These are phyloP conservation scores for Falco columbarius DNA, from an alignment of 2,797 vertebrate species.

Conservation along the genomic window DNA sequence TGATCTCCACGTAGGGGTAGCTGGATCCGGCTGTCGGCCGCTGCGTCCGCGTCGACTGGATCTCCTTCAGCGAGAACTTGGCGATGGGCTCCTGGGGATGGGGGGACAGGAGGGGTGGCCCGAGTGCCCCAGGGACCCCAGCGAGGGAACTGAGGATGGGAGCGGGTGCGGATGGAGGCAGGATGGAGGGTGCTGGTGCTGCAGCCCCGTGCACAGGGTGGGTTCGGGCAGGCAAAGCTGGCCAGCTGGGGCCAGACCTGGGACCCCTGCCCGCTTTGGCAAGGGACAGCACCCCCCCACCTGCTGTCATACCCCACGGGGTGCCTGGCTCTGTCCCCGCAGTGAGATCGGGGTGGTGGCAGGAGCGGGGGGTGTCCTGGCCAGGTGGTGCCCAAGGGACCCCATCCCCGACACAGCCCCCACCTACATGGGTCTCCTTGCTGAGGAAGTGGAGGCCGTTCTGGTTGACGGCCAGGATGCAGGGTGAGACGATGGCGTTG, in stretches of 20 bases:
- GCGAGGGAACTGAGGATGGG: rapidly evolving
- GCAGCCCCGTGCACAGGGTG: background rate
- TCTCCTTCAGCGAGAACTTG: conserved; percentile 90
- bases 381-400: rapidly evolving
- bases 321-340: background rate
- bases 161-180: rapidly evolving
- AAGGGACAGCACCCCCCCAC: background rate
- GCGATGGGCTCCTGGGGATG: conserved; percentile 81
- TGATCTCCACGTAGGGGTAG: conserved; percentile 93
- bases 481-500: conserved; percentile 84
- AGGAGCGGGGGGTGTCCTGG: background rate
- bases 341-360: background rate
- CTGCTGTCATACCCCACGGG: background rate
- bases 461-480: conserved; percentile 93
- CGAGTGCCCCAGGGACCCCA: rapidly evolving
- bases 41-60: conserved; percentile 93
- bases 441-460: conserved; percentile 94
- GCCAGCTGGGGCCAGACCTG: background rate
- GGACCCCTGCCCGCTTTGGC: background rate
- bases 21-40: conserved; percentile 89
- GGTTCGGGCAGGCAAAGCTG: background rate
- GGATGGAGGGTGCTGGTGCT: background rate
- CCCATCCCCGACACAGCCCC: background rate
- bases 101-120: background rate
- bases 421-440: conserved; percentile 91